Evolutionary conservation across 2,113 vertebrate genomes (phyloP).

Genomic region (Danionella cerebrum): DNA sequence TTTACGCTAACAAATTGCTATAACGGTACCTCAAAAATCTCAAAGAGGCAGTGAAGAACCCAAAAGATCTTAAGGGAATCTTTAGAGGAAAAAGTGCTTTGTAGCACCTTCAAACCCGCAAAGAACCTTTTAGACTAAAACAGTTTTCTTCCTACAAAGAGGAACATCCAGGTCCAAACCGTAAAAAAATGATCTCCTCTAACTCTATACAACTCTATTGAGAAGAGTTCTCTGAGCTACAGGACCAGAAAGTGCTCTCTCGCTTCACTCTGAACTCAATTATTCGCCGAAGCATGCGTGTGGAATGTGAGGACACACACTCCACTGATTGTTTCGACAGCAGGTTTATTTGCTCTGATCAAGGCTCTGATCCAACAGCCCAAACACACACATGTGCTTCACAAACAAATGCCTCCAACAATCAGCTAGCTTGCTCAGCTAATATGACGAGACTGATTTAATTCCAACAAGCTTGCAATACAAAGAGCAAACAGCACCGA

Average conservation of each 20-base stretch:
- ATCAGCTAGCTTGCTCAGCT: conserved; percentile 10
- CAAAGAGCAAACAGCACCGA: not conserved
- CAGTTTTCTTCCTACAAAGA: too few species aligned
- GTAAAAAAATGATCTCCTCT: too few species aligned
- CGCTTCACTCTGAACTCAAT: conserved; percentile 1
- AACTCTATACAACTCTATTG: too few species aligned
- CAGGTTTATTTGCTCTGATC: conserved; percentile 6
- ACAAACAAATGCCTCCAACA: conserved; percentile 17
- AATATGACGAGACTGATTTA: conserved; percentile 7
- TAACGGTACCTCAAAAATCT: too few species aligned
- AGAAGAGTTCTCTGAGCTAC: not conserved
- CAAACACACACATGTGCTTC: conserved; percentile 7
- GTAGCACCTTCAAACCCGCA: too few species aligned
- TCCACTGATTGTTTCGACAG: conserved; percentile 22
- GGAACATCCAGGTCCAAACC: too few species aligned
- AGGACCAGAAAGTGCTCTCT: not conserved
- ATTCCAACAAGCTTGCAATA: not conserved
- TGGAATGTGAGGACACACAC: not conserved
- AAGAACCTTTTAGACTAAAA: too few species aligned
- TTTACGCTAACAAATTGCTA: too few species aligned
- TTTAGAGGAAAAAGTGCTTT: too few species aligned
- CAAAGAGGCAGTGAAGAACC: too few species aligned
- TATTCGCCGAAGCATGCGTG: not conserved
- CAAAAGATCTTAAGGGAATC: too few species aligned
- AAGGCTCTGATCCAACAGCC: conserved; percentile 13